Base-by-base conservation (phyloP, 2,113 vertebrate genomes). In the Dicaeum eximium region DNA sequence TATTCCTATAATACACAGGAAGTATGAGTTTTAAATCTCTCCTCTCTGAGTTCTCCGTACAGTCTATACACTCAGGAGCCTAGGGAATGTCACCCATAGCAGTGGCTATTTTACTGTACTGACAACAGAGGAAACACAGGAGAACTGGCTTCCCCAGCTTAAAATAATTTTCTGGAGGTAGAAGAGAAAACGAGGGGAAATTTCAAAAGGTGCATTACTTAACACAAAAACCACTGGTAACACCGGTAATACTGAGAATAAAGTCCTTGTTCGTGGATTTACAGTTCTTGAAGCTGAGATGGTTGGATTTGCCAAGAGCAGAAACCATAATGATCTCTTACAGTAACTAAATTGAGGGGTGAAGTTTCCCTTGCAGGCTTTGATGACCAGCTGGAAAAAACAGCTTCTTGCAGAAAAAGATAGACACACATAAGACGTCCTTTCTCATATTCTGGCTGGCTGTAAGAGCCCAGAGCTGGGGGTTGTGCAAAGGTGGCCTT, bases 101-200 rank as follows among this genome's bases (percentile, higher is more conserved):
- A 79, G n/a, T 10, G 35, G 60, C n/a, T 67, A 24, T 57, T 88
- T 65, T 83, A 47, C 31, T 70, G 20, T 30, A 48, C 31, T 35
- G 28, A 40, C 50, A 72, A n/a, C 3, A 61, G 37, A 57, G 37
- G 22, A 69, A 86, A 80, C 0, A 0, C 8, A 53, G 28, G 33
- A 80, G 65, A 92, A 48, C 8, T 57, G 33, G 33, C 13, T 57
- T 88, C 17, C 19, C 11, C 42, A 66, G 31, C 37, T 53, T 65
- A 42, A 93, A 80, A 56, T 69, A 1, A 15, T 2, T 31, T 85
- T 92, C 37, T 73, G 88, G 11, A 57, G 11, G 22, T 33, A 65
- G 45, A 80, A 69, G 15, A 8, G 10, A 28, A 94, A 91, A 84
- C 0, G 0, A 58, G 4, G 7, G 14, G 18, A 80, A 92, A 54